Percentiles rank a stretch among this genome's conserved stretches.
Evolutionary conservation across 2,888 invertebrate species (phyloP).

Genomic region (Lochmaea crataegi): DNA sequence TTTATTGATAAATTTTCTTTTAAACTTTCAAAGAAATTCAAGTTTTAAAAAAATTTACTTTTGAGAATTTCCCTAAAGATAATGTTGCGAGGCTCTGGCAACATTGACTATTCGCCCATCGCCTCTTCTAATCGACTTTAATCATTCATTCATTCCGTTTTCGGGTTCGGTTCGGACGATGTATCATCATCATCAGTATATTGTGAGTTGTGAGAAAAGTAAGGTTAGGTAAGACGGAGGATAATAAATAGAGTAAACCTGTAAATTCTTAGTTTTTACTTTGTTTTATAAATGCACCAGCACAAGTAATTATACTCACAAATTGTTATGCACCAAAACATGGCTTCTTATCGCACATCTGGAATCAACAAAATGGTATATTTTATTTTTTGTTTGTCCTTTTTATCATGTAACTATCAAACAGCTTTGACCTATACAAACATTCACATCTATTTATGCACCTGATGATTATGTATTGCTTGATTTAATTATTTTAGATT

Average conservation of each 20-base stretch:
- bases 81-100: neutral
- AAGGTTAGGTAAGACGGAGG: constrained; percentile 34
- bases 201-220: constrained; percentile 22
- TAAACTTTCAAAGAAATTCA: no score
- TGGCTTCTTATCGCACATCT: constrained; percentile 24
- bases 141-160: neutral
- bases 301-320: constrained; percentile 18
- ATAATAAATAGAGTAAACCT: constrained; percentile 16
- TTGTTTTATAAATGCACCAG: constrained; percentile 16
- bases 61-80: no score
- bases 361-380: constrained; percentile 36
- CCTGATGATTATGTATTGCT: neutral
- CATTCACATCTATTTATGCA: neutral
- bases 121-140: neutral
- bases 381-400: constrained; percentile 16
- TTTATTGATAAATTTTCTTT: no score
- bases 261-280: constrained; percentile 18
- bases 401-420: constrained; percentile 8
- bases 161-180: neutral
- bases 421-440: constrained; percentile 9
- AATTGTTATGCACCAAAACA: constrained; percentile 24
- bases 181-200: no score
- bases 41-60: neutral
- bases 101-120: neutral
- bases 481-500: neutral